A percentile compares a stretch with the other conserved stretches of the same genome.
Evolutionary conservation across 30 jellyfish, hydroid and myxozoan genomes (phyloP).

Genomic region (Sanderia malayensis): DNA sequence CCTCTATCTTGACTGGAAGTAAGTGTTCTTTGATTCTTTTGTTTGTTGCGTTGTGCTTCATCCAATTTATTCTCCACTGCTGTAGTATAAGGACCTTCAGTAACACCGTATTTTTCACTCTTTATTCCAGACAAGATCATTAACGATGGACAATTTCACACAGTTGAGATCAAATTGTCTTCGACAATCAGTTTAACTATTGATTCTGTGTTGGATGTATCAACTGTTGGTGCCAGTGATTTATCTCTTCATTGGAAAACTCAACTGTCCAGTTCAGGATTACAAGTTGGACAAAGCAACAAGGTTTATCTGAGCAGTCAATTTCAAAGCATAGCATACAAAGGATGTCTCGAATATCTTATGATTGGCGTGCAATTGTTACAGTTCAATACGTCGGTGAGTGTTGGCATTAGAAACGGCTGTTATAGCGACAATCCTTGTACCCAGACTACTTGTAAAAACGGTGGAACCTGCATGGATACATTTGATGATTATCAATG

Average conservation of each 20-base stretch:
- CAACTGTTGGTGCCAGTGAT: neutral
- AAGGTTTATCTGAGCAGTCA: neutral
- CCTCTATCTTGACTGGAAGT: constrained; percentile 24
- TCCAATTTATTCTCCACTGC: too few relatives aligned
- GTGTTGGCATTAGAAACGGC: constrained; percentile 19
- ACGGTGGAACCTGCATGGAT: constrained; percentile 53
- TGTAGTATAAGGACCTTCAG: too few relatives aligned
- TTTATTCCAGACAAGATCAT: constrained; percentile 8
- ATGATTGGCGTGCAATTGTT: constrained; percentile 33
- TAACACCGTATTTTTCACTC: too few relatives aligned
- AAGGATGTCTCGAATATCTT: constrained; percentile 56
- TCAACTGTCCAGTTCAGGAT: constrained; percentile 12
- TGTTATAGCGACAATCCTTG: constrained; percentile 64
- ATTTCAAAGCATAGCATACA: constrained; percentile 15
- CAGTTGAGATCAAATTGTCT: neutral
- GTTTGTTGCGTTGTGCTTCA: too few relatives aligned
- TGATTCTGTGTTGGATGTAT: constrained; percentile 5
- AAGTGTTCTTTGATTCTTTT: neutral
- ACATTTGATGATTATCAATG: constrained; percentile 55
- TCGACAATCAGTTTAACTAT: neutral
- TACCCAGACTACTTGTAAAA: constrained; percentile 15
- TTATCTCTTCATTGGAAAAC: constrained; percentile 12
- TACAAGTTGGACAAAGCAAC: constrained; percentile 29
- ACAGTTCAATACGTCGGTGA: constrained; percentile 3
- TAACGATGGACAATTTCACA: constrained; percentile 31